Percentiles rank a stretch among this genome's conserved stretches.
These are phyloP conservation scores for Sylvietta virens DNA, from an alignment of 2,113 vertebrate species.

Conservation along the genomic window DNA sequence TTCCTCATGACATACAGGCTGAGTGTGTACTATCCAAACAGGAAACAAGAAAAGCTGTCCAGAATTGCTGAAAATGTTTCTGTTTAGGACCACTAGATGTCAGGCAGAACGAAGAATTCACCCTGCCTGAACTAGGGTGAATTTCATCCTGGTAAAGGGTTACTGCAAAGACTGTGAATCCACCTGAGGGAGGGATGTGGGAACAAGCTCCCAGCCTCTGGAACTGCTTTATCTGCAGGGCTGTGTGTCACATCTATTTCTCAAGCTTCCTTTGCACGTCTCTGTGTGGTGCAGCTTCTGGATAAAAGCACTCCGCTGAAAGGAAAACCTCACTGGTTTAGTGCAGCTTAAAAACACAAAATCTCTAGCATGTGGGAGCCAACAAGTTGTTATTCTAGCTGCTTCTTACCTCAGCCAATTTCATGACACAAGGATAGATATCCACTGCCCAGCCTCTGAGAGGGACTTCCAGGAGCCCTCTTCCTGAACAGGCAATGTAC, in stretches of 20 bases:
- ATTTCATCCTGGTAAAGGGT: neutral
- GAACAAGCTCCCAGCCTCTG: neutral
- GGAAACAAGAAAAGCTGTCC: neutral
- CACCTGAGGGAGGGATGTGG: neutral
- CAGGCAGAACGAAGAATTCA: constrained; percentile 30
- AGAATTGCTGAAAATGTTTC: neutral
- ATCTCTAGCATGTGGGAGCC: neutral
- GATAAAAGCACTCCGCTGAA: neutral
- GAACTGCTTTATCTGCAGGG: neutral
- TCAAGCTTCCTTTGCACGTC: neutral
- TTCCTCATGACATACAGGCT: neutral
- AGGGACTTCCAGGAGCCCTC: neutral
- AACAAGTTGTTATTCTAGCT: neutral
- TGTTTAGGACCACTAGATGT: constrained; percentile 57
- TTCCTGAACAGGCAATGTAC: neutral
- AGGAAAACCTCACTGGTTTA: neutral
- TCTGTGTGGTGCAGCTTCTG: neutral
- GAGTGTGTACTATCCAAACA: fast-evolving
- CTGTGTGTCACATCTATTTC: neutral
- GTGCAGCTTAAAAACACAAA: neutral
- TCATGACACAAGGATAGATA: neutral
- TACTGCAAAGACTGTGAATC: neutral
- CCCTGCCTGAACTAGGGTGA: neutral
- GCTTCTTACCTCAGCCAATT: neutral
- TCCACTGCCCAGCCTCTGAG: neutral